Evolutionary conservation across 1,140 invertebrate species (phyloP), one percentile per base, ranked within the genome.

Genomic region (Leptinotarsa texana): DNA sequence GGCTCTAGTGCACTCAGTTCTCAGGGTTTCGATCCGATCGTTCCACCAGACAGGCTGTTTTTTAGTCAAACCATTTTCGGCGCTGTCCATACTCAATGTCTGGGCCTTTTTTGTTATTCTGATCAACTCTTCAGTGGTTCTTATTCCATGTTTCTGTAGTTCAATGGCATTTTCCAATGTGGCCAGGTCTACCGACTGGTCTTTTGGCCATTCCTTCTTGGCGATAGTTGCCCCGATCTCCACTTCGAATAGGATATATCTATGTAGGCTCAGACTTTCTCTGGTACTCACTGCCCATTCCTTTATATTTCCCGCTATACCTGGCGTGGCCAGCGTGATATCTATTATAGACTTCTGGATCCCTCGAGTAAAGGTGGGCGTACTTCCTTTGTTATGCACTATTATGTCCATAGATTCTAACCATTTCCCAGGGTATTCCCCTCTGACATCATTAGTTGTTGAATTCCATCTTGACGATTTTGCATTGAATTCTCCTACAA

Each of bases 371-470:
- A 68, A 68, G 11, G 66, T 68, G 15, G 66, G 66, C 13, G 66
- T 68, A 15, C 33, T 68, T 15, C 33, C 66, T 13, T 13, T 6
- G 22, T 70, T 70, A 1, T 18, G 18, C 11, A 22, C n/a, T 15
- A 22, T 24, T n/a, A 49, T 24, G n/a, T 70, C 21, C 48, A 70
- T 17, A 15, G 42, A 11, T 4, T 48, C 15, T 4, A 77, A 17
- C 73, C 73, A 71, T n/a, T 77, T 22, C 57, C 17, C 67, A 15
- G 70, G 15, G 42, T 74, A 65, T 63, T 71, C 67, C 15, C 68
- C 75, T 24, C 68, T 71, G n/a, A 3, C 18, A 48, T 74, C 75
- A 4, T 47, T 62, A 15, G 17, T 17, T 13, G 72, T 61, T 27
- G 72, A 68, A 17, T 71, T 71, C 75, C 75, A 77, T 21, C 33